phyloP scores from a whole-genome alignment of 2,888 invertebrate species.

The Lasioglossum calceatum region DNA sequence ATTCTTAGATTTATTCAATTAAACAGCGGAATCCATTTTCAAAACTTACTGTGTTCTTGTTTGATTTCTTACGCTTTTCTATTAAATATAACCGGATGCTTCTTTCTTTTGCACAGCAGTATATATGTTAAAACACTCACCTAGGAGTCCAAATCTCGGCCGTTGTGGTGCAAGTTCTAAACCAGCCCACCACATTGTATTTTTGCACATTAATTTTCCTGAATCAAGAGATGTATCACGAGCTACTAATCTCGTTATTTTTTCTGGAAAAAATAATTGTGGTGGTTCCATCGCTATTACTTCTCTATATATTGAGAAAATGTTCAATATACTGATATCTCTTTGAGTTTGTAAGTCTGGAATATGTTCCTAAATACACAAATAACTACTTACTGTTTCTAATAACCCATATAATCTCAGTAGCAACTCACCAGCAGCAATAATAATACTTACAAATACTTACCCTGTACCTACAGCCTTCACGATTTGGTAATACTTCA shows the following conservation, averaged over 20 bases:
- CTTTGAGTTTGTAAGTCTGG: conserved; percentile 88
- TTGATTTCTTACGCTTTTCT: too few species aligned
- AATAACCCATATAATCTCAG: not conserved
- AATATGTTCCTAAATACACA: conserved; percentile 87
- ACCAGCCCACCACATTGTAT: conserved; percentile 91
- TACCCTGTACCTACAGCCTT: conserved; percentile 85
- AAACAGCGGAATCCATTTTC: too few species aligned
- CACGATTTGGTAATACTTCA: conserved; percentile 88
- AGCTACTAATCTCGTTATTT: conserved; percentile 88
- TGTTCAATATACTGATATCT: conserved; percentile 88
- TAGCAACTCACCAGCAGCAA: not conserved
- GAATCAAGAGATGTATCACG: conserved; percentile 84
- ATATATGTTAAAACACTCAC: conserved; percentile 74
- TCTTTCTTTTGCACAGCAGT: too few species aligned
- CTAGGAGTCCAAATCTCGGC: conserved; percentile 88
- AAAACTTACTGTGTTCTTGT: too few species aligned
- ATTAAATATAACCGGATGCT: too few species aligned
- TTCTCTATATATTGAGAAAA: conserved; percentile 87
- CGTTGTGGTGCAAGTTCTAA: conserved; percentile 88
- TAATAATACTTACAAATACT: conserved; percentile 30
- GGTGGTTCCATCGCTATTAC: conserved; percentile 88
- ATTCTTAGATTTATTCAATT: too few species aligned
- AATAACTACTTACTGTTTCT: not conserved
- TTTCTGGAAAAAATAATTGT: conserved; percentile 89
- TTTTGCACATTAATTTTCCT: conserved; percentile 88